Conservation (phyloP, 1,140 invertebrate species). For the Tribolium castaneum region DNA sequence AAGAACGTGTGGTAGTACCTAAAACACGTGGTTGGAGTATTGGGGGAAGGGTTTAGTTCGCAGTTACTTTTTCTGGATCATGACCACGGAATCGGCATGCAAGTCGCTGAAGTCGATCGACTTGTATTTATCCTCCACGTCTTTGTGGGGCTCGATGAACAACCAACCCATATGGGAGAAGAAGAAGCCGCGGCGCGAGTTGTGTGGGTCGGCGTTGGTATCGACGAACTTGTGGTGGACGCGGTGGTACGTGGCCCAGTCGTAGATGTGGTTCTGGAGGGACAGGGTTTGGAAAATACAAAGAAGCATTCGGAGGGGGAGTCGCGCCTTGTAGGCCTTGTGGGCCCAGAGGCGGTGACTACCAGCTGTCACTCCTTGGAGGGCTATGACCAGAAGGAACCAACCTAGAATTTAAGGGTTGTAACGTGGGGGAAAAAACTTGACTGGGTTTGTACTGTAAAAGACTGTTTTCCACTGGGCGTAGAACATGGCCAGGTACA, state of each 20-base stretch:
- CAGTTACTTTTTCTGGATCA: constrained; percentile 71
- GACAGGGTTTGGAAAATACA: constrained; percentile 82
- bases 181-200: constrained; percentile 87
- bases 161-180: constrained; percentile 96
- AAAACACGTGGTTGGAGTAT: constrained; percentile 29
- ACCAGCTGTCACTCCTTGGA: constrained; percentile 85
- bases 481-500: constrained; percentile 39
- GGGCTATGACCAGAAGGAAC: constrained; percentile 7
- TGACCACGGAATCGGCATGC: constrained; percentile 76
- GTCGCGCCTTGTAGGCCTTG: constrained; percentile 85
- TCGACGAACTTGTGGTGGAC: constrained; percentile 94
- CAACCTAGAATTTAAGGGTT: neutral
- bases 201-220: constrained; percentile 92
- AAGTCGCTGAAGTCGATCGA: constrained; percentile 85
- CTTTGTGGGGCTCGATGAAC: constrained; percentile 85
- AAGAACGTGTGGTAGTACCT: constrained; percentile 77
- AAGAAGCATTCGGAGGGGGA: constrained; percentile 80
- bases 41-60: neutral
- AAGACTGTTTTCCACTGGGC: constrained; percentile 41
- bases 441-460: constrained; percentile 49
- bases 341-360: constrained; percentile 92
- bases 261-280: constrained; percentile 75
- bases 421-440: too few species aligned
- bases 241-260: constrained; percentile 87
- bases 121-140: constrained; percentile 83